Evolutionary conservation across 2,113 vertebrate species (phyloP).

Genomic region (human (Homo sapiens)): GRCh38 chr6:153656001-153656500

Average conservation of each 20-base stretch:
- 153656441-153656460: background rate
- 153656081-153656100: background rate
- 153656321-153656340: background rate
- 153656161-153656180: background rate
- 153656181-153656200: background rate
- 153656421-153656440: background rate
- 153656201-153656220: background rate
- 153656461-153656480: background rate
- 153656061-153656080: background rate
- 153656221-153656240: background rate
- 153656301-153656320: background rate
- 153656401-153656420: background rate
- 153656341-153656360: rapidly evolving
- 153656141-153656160: background rate
- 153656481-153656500: background rate
- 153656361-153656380: background rate
- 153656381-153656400: background rate
- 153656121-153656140: background rate
- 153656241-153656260: background rate
- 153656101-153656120: background rate
- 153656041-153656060: background rate
- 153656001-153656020: too few species aligned
- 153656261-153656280: background rate
- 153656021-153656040: background rate
- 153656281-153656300: background rate